Base-by-base conservation (phyloP, 2,113 vertebrate species). In the Emydocephalus ijimae region DNA sequence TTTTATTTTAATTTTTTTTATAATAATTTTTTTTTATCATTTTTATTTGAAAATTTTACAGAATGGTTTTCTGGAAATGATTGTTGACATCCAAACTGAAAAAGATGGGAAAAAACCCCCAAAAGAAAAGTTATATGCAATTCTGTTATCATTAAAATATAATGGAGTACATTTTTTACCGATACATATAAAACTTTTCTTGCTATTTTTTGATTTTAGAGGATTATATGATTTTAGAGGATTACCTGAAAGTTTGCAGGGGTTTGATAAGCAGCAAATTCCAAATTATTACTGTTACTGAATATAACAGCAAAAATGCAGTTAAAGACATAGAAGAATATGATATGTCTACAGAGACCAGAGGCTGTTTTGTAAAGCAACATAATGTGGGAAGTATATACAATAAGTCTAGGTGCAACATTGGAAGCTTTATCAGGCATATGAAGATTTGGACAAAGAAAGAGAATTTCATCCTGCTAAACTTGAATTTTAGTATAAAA, bases 11-110 rank as follows among this genome's bases (percentile, higher is more conserved):
- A 43, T 43, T 43, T 81, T 0, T 91, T 86, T 95, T 91, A 92
- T 96, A n/a, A n/a, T n/a, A n/a, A n/a, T n/a, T n/a, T n/a, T n/a
- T n/a, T 57, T 86, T 95, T 91, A 92, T 96, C 93, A 43, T 87
- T 93, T 64, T 94, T 94, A 91, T 50, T 94, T 89, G 93, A 88
- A 94, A 93, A 92, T 50, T 91, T 89, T 94, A 81, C 14, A 88
- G 91, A 85, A 54, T 64, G 88, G 95, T 92, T 91, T 94, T 81
- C 59, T n/a, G 88, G 48, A 94, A 64, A 87, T 94, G 91, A 2
- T 81, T 61, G 50, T 95, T 69, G 3, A 93, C 95, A 93, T 86
- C 85, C 92, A 92, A 92, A 94, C n/a, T 69, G 52, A 87, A 95
- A 93, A 59, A 54, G 55, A 95, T 93, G 92, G 12, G 54, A 12